Evolutionary conservation across 1,140 invertebrate species (phyloP).

Genomic region (Brachionus rotundiformis): DNA sequence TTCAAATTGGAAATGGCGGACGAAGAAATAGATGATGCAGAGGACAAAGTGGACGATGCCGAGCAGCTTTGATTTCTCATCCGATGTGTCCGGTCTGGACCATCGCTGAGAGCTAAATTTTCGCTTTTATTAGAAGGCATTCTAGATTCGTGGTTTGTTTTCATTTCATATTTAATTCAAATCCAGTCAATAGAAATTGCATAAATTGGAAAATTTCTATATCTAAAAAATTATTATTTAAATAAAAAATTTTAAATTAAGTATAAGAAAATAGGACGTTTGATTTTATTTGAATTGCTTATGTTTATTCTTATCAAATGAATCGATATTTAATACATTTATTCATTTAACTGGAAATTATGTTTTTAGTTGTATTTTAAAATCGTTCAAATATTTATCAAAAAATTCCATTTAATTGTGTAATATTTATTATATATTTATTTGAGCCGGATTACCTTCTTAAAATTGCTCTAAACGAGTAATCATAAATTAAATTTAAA

Average conservation of each 20-base stretch:
- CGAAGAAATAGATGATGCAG: slow-evolving; percentile 33
- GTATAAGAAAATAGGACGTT: not conserved
- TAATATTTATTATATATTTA: slow-evolving; percentile 2
- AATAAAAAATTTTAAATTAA: not conserved
- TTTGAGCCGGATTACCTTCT: not conserved
- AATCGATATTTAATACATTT: slow-evolving; percentile 4
- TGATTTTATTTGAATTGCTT: not conserved
- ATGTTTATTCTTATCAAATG: not conserved
- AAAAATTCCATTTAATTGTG: not conserved
- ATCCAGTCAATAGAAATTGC: not conserved
- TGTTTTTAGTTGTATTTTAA: not conserved
- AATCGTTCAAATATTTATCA: not conserved
- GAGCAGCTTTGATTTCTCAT: slow-evolving; percentile 43
- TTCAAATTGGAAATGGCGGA: not conserved
- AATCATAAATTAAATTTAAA: not conserved
- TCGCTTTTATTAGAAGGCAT: not conserved
- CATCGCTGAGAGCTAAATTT: not conserved
- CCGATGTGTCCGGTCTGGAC: not conserved
- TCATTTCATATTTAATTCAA: slow-evolving; percentile 31
- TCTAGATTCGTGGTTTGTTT: not conserved
- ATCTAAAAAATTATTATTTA: slow-evolving; percentile 1
- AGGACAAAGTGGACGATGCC: slow-evolving; percentile 34
- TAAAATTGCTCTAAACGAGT: not conserved
- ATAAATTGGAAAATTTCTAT: not conserved
- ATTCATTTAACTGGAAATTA: not conserved